Evolutionary conservation across 2,888 invertebrate species (phyloP), one percentile per base, ranked within the genome.

Genomic region (Drosophila eohydei): DNA sequence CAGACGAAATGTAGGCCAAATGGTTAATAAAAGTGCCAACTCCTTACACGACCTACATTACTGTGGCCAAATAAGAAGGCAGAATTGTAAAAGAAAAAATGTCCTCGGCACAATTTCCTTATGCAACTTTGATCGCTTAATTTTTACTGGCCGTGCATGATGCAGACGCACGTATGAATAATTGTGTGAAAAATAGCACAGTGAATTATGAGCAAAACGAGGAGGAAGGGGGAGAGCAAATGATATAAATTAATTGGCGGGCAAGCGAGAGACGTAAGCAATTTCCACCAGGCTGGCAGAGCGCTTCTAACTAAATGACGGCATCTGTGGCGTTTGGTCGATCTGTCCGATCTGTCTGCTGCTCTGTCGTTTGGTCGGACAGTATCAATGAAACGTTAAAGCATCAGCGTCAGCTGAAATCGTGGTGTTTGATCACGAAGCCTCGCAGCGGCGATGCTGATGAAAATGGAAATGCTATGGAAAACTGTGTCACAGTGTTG

Each of bases 31-130:
- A 73, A 79, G 74, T 72, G 75, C 77, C 74, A 78, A 78, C 88
- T 88, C 88, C 89, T 87, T 75, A 63, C 75, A 64, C 82, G 87
- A 89, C 89, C 87, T 77, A 87, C 71, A 87, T 86, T 74, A 65
- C 48, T n/a, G 36, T n/a, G 30, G 12, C 8, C 26, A 48, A 36
- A 34, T 5, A 44, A 38, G 14, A 26, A 21, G n/a, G 28, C 26
- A 34, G 16, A 61, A 55, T 32, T 46, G 50, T 50, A 51, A 40
- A 51, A 52, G 9, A 30, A 48, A 30, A 63, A 55, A 14, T 52
- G 34, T 65, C 16, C 40, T 38, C 7, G 28, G 16, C 40, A 14
- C n/a, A 28, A 8, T n/a, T 43, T 14, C 34, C 56, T 60, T 38
- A 51, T 34, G 40, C 61, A 50, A 48, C 56, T 52, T 64, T 57